Percentiles rank a stretch among this genome's conserved stretches.
Conservation (phyloP, 2,113 vertebrate species). For the Quiscalus mexicanus region DNA sequence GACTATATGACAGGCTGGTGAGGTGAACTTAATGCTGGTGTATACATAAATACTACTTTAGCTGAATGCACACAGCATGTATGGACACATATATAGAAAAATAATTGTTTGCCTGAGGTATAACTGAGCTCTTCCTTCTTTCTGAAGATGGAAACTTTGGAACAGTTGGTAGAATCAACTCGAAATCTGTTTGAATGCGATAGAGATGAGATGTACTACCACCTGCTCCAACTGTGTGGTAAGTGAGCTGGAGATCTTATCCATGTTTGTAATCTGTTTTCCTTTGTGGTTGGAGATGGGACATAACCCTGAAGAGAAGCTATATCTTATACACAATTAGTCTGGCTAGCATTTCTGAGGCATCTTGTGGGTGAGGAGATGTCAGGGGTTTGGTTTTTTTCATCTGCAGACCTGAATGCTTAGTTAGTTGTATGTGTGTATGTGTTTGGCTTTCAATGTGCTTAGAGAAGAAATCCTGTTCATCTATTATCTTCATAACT, state of each 20-base stretch:
- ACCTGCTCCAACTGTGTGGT: slow-evolving; percentile 84
- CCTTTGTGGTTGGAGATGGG: neutral
- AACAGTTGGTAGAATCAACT: slow-evolving; percentile 88
- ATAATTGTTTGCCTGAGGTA: neutral
- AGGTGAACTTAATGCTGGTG: slow-evolving; percentile 13
- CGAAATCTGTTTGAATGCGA: slow-evolving; percentile 92
- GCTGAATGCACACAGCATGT: neutral
- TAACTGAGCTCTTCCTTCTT: neutral
- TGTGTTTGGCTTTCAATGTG: neutral
- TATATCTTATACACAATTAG: neutral
- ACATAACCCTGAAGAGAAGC: neutral
- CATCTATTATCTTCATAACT: neutral
- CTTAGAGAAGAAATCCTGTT: neutral
- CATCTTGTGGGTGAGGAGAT: neutral
- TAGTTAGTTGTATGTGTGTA: neutral
- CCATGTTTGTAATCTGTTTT: neutral
- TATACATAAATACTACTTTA: slow-evolving; percentile 7
- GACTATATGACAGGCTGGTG: neutral
- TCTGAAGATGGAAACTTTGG: slow-evolving; percentile 84
- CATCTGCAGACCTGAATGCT: neutral
- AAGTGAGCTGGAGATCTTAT: slow-evolving; percentile 62
- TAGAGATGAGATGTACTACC: slow-evolving; percentile 91
- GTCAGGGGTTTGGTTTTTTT: neutral
- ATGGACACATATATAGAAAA: neutral
- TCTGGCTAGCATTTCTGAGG: neutral